Base-by-base conservation (phyloP, 2,113 vertebrate species). In the Ptilorrhoa leucosticta region DNA sequence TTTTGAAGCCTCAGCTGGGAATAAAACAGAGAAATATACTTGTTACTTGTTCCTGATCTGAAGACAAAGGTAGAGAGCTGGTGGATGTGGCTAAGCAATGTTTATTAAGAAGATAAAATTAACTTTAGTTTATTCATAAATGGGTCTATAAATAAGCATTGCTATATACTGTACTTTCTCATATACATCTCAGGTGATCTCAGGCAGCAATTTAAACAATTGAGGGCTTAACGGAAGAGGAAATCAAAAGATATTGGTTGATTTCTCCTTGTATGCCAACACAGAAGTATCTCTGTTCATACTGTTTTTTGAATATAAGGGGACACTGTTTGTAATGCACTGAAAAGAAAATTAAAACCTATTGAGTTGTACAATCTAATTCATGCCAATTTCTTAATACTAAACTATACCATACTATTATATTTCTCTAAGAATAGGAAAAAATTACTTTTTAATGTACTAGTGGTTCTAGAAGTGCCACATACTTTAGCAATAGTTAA, bases 181-280 rank as follows among this genome's bases (percentile, higher is more conserved):
- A 45, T 94, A 83, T 71, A 50, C 60, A 72, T n/a, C 90, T 96
- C 82, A 91, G 77, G 47, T 94, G 57, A 94, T 64, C 47, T 96
- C 57, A 93, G 90, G 45, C 39, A 86, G 42, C 24, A 85, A 57
- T 93, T 97, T 95, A 94, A 96, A 81, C 80, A 76, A 64, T 19
- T 92, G 87, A 94, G 81, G 54, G 19, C 81, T 95, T 96, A 96
- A 97, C 9, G 65, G 73, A 96, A 97, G 78, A 93, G 77, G 96
- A 97, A 97, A 97, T 96, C 57, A 96, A 94, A 96, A 97, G 18
- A 33, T 94, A 94, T 61, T 90, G 82, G 94, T 94, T 93, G 85
- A 96, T 98, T 96, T 93, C 53, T 84, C 60, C 80, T 87, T 90
- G 35, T 77, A 71, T 40, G 27, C 54, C 53, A 75, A 45, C 31